phyloP scores from a whole-genome alignment of 2,888 invertebrate species.

The Nymphalis urticae region DNA sequence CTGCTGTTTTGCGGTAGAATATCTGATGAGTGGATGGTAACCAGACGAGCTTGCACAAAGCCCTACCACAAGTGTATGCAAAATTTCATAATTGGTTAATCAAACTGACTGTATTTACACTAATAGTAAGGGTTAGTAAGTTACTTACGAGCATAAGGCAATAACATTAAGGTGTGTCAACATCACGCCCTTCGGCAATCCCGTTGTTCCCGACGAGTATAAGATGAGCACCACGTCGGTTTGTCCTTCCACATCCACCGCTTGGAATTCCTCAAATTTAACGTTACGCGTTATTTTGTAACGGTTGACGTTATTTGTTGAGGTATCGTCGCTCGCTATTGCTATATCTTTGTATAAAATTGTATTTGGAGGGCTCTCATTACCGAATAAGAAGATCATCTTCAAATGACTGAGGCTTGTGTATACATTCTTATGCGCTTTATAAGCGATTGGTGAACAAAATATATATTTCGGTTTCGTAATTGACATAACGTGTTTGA shows the following conservation, averaged over 20 bases:
- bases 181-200: constrained; percentile 69
- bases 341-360: constrained; percentile 54
- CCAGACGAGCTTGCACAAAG: too few relatives aligned
- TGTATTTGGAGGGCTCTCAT: constrained; percentile 44
- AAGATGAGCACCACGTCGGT: constrained; percentile 56
- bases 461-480: constrained; percentile 61
- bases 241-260: constrained; percentile 54
- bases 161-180: constrained; percentile 60
- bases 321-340: constrained; percentile 11
- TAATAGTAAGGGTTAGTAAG: neutral
- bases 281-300: constrained; percentile 47
- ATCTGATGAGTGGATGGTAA: too few relatives aligned
- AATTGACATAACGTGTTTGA: constrained; percentile 57
- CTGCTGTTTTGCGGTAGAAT: too few relatives aligned
- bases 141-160: constrained; percentile 53
- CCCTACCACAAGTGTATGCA: too few relatives aligned
- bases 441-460: constrained; percentile 56
- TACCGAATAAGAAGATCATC: constrained; percentile 56
- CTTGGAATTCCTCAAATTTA: constrained; percentile 51
- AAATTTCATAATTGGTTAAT: too few relatives aligned
- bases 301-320: neutral
- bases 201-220: constrained; percentile 72
- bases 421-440: constrained; percentile 49
- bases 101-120: too few relatives aligned
- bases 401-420: constrained; percentile 46